These are phyloP conservation scores for Aurelia sp. DNA, from an alignment of 30 jellyfish, hydroid and myxozoan genomes.

Conservation along the genomic window DNA sequence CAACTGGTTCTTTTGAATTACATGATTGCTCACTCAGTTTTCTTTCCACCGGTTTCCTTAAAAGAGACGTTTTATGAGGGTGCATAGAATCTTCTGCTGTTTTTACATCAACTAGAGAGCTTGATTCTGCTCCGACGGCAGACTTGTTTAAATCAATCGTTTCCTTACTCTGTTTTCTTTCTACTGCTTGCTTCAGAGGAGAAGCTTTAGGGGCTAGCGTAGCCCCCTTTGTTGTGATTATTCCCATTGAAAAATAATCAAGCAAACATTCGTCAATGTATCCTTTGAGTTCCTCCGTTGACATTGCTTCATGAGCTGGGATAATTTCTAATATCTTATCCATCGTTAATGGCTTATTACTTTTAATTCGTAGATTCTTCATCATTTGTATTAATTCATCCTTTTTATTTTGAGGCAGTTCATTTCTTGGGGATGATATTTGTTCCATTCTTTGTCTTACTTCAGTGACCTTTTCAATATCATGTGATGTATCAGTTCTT, in stretches of 20 bases:
- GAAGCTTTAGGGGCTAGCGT: not conserved
- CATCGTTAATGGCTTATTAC: constrained; percentile 53
- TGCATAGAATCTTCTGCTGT: too few species aligned
- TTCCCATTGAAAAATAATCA: constrained; percentile 55
- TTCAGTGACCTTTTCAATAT: too few species aligned
- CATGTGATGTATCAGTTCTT: too few species aligned
- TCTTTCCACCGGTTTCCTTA: not conserved
- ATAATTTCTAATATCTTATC: constrained; percentile 42
- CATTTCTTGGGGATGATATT: not conserved
- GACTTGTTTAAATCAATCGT: too few species aligned
- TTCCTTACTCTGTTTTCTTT: too few species aligned
- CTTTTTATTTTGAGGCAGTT: constrained; percentile 7
- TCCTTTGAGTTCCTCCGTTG: constrained; percentile 35
- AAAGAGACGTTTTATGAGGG: not conserved
- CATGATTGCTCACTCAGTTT: not conserved
- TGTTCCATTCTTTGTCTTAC: too few species aligned
- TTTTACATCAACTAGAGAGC: too few species aligned
- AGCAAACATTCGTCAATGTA: constrained; percentile 41
- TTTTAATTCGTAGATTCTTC: constrained; percentile 1
- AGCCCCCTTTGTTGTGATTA: constrained; percentile 27
- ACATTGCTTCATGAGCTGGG: constrained; percentile 42
- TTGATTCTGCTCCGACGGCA: too few species aligned
- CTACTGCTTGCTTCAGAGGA: too few species aligned
- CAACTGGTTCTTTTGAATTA: not conserved
- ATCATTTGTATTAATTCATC: constrained; percentile 35